These are phyloP conservation scores for Uropetala carovei DNA, from an alignment of 2,888 invertebrate species.

Conservation along the genomic window DNA sequence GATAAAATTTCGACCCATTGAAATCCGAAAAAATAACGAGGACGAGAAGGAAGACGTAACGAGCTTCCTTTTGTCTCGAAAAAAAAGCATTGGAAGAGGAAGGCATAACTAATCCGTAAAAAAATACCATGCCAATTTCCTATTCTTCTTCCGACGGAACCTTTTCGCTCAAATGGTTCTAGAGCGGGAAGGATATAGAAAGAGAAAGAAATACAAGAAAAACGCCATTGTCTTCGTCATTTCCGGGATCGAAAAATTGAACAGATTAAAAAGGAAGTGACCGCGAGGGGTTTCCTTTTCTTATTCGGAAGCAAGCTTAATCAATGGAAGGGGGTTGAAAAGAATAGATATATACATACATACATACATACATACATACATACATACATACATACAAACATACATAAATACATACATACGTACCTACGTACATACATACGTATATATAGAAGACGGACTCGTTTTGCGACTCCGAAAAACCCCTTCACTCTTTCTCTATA, in stretches of 20 bases:
- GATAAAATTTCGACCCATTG: not conserved
- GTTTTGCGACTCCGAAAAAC: not conserved
- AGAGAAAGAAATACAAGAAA: not conserved
- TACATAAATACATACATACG: too few relatives aligned
- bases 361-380: too few relatives aligned
- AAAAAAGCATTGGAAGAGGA: not conserved
- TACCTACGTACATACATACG: too few relatives aligned
- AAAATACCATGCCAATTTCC: not conserved
- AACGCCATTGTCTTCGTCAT: not conserved
- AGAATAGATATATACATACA: not conserved
- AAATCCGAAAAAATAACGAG: not conserved
- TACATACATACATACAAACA: too few relatives aligned
- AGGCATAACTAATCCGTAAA: not conserved
- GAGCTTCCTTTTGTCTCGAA: not conserved
- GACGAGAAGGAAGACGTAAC: not conserved
- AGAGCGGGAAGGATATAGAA: not conserved
- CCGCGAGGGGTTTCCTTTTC: not conserved
- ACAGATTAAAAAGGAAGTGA: slow-evolving; percentile 23
- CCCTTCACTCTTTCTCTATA: not conserved
- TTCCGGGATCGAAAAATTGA: not conserved
- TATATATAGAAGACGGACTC: not conserved
- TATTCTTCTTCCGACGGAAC: not conserved
- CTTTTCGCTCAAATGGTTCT: not conserved
- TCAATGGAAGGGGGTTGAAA: not conserved
- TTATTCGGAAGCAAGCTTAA: not conserved